phyloP scores from a whole-genome alignment of 92 coral and sea anemone genomes.

The Porites lobata region DNA sequence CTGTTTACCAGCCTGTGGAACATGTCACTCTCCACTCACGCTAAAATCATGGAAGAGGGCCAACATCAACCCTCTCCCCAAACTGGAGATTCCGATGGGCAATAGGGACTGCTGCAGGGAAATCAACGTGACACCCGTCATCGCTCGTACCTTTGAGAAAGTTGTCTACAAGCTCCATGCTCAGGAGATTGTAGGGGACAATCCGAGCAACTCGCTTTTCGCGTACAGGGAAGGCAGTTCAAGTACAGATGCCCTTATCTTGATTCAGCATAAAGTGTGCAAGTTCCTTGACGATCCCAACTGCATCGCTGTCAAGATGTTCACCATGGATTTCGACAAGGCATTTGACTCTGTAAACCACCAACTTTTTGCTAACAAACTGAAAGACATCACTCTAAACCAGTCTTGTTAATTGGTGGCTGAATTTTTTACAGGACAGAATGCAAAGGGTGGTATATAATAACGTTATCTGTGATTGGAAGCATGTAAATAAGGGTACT shows the following conservation, averaged over 20 bases:
- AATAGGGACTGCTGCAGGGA: conserved; percentile 38
- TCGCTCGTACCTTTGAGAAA: conserved; percentile 13
- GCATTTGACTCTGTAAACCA: conserved; percentile 71
- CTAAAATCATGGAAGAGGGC: conserved; percentile 56
- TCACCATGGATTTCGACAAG: conserved; percentile 67
- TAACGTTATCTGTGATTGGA: no score
- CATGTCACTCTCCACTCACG: conserved; percentile 51
- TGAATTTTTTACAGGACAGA: no score
- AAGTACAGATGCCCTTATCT: conserved; percentile 62
- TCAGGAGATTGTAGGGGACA: conserved; percentile 21
- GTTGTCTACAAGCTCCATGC: background rate
- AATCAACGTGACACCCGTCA: conserved; percentile 10
- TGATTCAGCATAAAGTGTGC: conserved; percentile 52
- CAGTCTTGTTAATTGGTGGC: no score
- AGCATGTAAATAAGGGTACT: no score
- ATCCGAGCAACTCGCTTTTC: conserved; percentile 40
- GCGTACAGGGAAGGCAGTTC: conserved; percentile 62
- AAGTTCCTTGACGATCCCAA: conserved; percentile 33
- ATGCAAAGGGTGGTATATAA: no score
- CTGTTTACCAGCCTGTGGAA: conserved; percentile 42
- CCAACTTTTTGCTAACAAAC: conserved; percentile 29
- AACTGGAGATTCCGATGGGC: conserved; percentile 37
- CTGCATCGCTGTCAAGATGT: conserved; percentile 51
- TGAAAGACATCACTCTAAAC: background rate
- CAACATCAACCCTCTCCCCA: conserved; percentile 49